Base-by-base conservation (phyloP, 1,140 invertebrate species). In the Cyphomyrmex costatus region DNA sequence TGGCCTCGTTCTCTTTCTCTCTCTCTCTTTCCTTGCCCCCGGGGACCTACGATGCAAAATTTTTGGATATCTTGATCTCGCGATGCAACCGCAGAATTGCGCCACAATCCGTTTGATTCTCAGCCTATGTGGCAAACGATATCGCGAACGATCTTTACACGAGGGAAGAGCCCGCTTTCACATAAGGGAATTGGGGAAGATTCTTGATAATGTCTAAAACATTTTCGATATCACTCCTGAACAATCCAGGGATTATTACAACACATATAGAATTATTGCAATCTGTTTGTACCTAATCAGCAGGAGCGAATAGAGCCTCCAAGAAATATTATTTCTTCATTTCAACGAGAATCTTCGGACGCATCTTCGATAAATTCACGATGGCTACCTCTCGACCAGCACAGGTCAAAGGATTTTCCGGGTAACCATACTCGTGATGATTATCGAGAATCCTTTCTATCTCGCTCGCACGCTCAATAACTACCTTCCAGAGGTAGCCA, bases 391-490 rank as follows among this genome's bases (percentile, higher is more conserved):
- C 63, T 83, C 63, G 58, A 36, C 14, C 24, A 42, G 46, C 58
- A 60, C 56, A 27, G 88, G 88, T 89, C 88, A 88, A 89, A 89
- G 88, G 56, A 89, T 89, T 90, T 88, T 84, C 66, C 89, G 65
- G 30, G 63, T 80, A 90, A 76, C 86, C 56, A 86, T 84, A 86
- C 78, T 21, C 51, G 19, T 79, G 71, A 88, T 88, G 83, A 89
- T 89, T 88, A 89, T 88, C 77, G 61, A 80, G 83, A 71, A 88
- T 78, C 76, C 30, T 58, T 27, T 21, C 56, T 33, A 82, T 71
- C 51, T 68, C 65, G 19, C 24, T 77, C 73, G 24, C 71, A 42
- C 14, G 65, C 33, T 71, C 78, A 36, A 56, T 86, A 86, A 86
- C 60, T 71, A 71, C 27, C 36, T 70, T 27, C 14, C 61, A 46